Percentiles rank a stretch among this genome's conserved stretches.
These are phyloP conservation scores for Gnatocerus cornutus DNA, from an alignment of 2,888 invertebrate genomes.

Conservation along the genomic window DNA sequence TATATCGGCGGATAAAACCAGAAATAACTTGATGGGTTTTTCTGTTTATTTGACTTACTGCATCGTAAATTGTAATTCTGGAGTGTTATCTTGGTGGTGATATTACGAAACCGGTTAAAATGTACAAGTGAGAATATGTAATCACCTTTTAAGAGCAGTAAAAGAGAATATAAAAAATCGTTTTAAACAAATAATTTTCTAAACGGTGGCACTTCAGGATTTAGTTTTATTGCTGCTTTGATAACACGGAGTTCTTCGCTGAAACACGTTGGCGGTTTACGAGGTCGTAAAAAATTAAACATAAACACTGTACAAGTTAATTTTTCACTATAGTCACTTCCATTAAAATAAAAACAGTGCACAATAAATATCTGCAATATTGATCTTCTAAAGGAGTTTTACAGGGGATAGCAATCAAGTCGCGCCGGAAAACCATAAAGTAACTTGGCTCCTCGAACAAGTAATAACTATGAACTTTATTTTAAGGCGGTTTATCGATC, in stretches of 20 bases:
- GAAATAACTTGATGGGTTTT: neutral
- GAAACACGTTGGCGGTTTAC: too few species aligned
- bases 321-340: too few species aligned
- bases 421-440: neutral
- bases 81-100: constrained; percentile 7
- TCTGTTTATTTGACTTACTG: neutral
- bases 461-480: constrained; percentile 1
- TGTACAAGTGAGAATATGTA: too few species aligned
- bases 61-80: neutral
- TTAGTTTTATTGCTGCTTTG: too few species aligned
- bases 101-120: neutral
- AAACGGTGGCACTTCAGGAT: too few species aligned
- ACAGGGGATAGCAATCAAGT: neutral
- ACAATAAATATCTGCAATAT: constrained; percentile 8
- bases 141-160: too few species aligned
- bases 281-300: too few species aligned
- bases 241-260: too few species aligned
- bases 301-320: too few species aligned
- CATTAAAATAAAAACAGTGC: too few species aligned
- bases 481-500: neutral
- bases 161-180: too few species aligned
- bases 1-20: neutral
- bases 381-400: neutral
- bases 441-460: neutral
- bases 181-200: too few species aligned